Evolutionary conservation across 37 sponge, comb jelly and placozoan species (phyloP), one percentile per base, ranked within the genome.

Genomic region (Ephydatia muelleri): DNA sequence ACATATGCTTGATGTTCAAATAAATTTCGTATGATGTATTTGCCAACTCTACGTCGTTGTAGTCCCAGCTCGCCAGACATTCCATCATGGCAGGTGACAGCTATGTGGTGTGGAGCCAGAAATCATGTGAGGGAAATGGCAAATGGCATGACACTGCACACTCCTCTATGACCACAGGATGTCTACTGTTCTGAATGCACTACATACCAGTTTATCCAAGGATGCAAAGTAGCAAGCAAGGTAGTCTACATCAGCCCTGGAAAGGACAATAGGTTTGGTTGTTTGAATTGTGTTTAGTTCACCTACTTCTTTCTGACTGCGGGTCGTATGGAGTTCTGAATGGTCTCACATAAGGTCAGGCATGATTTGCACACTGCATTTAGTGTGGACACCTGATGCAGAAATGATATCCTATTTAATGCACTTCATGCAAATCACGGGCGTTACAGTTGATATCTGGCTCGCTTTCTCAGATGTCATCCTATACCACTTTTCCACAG

Each of bases 141-240:
- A n/a, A n/a, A n/a, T n/a, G n/a, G n/a, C n/a, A n/a, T n/a, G n/a
- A n/a, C n/a, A n/a, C n/a, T n/a, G n/a, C n/a, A n/a, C n/a, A n/a
- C n/a, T n/a, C n/a, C n/a, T n/a, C n/a, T n/a, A n/a, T n/a, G n/a
- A n/a, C n/a, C n/a, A n/a, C n/a, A n/a, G n/a, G n/a, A n/a, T n/a
- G n/a, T n/a, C n/a, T n/a, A n/a, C n/a, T n/a, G n/a, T 29, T 14
- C 11, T 38, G 25, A 38, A 38, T 11, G 16, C 57, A 57, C 57
- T 40, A 32, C 89, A 34, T 37, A 88, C 89, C 83, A 88, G 37
- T 78, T 83, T 78, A 70, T 88, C 89, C 70, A 88, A 3, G 37
- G 67, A n/a, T 30, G 21, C 30, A 38, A 71, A 88, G 49, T 73
- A 88, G 29, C n/a, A 28, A 14, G 82, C 37, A 69, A 88, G 78